phyloP scores from a whole-genome alignment of 2,888 invertebrate genomes.

The Phymatocera aterrima region DNA sequence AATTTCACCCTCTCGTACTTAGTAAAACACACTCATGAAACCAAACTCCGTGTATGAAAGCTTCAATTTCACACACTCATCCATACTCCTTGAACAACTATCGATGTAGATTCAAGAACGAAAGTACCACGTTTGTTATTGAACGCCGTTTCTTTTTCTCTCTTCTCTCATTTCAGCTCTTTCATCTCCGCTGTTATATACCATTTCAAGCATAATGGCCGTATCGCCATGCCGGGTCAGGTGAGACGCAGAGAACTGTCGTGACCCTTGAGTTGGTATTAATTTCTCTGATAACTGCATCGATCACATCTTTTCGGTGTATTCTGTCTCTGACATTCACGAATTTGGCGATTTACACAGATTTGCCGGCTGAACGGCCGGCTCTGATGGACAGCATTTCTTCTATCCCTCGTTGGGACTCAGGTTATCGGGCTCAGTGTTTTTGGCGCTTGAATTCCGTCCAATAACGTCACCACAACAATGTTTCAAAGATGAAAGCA shows the following conservation, averaged over 20 bases:
- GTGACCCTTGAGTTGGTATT: neutral
- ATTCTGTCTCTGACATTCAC: neutral
- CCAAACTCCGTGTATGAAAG: neutral
- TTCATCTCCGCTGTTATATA: neutral
- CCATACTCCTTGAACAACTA: neutral
- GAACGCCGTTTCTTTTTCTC: neutral
- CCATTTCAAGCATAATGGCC: too few species aligned
- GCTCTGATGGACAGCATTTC: neutral
- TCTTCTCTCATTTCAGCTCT: neutral
- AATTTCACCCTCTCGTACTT: neutral
- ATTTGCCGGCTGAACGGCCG: neutral
- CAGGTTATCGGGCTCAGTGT: neutral
- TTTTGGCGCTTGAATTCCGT: constrained; percentile 4
- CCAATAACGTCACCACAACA: neutral
- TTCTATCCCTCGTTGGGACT: neutral
- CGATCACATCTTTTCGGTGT: neutral
- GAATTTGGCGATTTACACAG: neutral
- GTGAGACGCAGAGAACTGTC: neutral
- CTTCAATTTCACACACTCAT: neutral
- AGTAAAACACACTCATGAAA: neutral
- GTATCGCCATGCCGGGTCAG: too few species aligned
- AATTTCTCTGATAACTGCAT: neutral
- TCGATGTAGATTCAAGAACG: neutral
- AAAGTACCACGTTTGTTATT: neutral
- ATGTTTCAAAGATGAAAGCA: neutral